Evolutionary conservation across 2,113 vertebrate genomes (phyloP).

Genomic region (Hydrolagus affinis): DNA sequence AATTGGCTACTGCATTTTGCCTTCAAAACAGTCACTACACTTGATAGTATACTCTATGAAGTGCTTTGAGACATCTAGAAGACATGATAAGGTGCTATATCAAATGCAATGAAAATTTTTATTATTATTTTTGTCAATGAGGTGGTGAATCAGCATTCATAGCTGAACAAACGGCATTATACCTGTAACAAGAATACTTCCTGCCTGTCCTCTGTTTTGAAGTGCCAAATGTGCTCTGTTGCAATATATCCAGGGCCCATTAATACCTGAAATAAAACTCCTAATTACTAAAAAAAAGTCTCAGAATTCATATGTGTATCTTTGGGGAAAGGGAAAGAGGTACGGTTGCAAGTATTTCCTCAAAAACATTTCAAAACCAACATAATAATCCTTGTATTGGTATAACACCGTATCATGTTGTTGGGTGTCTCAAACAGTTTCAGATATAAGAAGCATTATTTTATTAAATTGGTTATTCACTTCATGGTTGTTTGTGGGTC

Average conservation of each 20-base stretch:
- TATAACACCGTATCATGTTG: conserved; percentile 10
- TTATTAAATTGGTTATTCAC: no score
- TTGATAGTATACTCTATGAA: no score
- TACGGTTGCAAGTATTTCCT: conserved; percentile 36
- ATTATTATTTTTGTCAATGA: no score
- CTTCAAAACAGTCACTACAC: no score
- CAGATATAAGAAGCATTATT: no score
- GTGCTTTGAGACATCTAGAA: no score
- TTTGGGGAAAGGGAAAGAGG: conserved; percentile 31
- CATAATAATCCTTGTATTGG: conserved; percentile 26
- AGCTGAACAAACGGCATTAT: background rate
- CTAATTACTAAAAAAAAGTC: background rate
- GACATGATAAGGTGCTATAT: no score
- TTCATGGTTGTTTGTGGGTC: no score
- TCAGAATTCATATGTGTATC: background rate
- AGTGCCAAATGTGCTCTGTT: background rate
- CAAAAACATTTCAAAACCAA: conserved; percentile 27
- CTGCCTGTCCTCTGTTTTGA: background rate
- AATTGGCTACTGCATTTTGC: no score
- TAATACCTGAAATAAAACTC: background rate
- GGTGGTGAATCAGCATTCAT: background rate
- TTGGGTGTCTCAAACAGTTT: background rate
- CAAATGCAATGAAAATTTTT: no score
- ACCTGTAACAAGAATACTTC: no score
- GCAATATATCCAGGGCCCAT: background rate